Evolutionary conservation across 2,888 invertebrate genomes (phyloP).

Genomic region (Craniophora ligustri): DNA sequence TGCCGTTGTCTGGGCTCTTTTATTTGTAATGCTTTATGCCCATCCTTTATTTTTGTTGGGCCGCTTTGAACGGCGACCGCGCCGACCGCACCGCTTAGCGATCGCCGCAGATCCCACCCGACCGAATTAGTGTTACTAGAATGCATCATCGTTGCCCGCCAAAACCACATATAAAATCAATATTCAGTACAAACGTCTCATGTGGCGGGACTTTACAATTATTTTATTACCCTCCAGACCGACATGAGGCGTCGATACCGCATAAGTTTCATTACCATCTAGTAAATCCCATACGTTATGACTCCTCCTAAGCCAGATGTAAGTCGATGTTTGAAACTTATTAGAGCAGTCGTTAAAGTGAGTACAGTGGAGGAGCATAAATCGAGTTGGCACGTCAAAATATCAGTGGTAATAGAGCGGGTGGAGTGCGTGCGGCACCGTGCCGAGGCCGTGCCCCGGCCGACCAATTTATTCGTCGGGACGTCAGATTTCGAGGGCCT

Average conservation of each 20-base stretch:
- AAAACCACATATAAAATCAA: slow-evolving; percentile 72
- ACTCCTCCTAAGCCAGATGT: slow-evolving; percentile 59
- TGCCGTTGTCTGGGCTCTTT: slow-evolving; percentile 80
- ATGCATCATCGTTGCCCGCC: slow-evolving; percentile 57
- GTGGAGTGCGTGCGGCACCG: slow-evolving; percentile 71
- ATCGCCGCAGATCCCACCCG: slow-evolving; percentile 66
- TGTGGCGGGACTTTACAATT: slow-evolving; percentile 56
- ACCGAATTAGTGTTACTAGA: slow-evolving; percentile 63
- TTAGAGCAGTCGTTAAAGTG: slow-evolving; percentile 70
- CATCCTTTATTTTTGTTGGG: slow-evolving; percentile 72
- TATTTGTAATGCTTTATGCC: slow-evolving; percentile 72
- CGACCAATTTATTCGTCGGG: slow-evolving; percentile 87
- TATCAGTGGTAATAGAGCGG: slow-evolving; percentile 76
- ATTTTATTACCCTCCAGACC: slow-evolving; percentile 49
- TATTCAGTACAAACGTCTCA: slow-evolving; percentile 64
- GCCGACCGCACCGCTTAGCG: slow-evolving; percentile 78
- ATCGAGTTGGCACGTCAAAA: slow-evolving; percentile 80
- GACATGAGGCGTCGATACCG: slow-evolving; percentile 45
- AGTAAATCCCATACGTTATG: slow-evolving; percentile 62
- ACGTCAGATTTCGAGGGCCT: slow-evolving; percentile 89
- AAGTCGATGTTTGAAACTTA: slow-evolving; percentile 67
- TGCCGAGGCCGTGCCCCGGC: slow-evolving; percentile 68
- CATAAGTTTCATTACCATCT: slow-evolving; percentile 60
- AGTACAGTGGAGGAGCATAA: slow-evolving; percentile 62
- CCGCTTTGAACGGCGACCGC: slow-evolving; percentile 77